Evolutionary conservation across 2,797 vertebrate species (phyloP), one percentile per base, ranked within the genome.

Genomic region (Chaunax sp.): DNA sequence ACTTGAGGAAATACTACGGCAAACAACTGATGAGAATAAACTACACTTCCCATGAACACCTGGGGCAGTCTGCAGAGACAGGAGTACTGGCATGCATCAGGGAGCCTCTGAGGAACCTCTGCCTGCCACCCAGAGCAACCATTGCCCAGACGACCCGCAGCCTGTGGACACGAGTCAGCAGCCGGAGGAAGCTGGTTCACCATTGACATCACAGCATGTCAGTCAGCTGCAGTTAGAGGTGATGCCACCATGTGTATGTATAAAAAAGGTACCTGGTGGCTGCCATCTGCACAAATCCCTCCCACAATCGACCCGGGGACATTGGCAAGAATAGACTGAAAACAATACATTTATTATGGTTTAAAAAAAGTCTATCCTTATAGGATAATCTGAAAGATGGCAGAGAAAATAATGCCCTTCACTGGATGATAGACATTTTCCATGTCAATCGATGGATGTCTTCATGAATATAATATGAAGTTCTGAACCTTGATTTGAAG

Each of bases 151-250:
- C 87, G 0, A 91, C 91, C 0, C 79, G 91, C 18, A 93, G 82
- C 80, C 74, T 93, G 65, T 93, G 93, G 94, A 93, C 90, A 1
- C 80, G 91, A 2, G 89, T 94, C 54, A 93, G 93, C 11, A 64
- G 89, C 56, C 80, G 92, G 51, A 88, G 88, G 58, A 92, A 89
- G 68, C 72, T 87, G 57, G 47, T 91, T 11, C 72, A 70, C 28
- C 68, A 46, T 33, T 89, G 82, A 90, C 1, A 0, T 49, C 43
- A 38, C 33, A 49, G 6, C 3, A 2, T 5, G 15, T 15, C 5
- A 28, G 19, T 26, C 23, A 44, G 5, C 12, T 52, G 33, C 20
- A 8, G 35, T 46, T 16, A 16, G 5, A 35, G 7, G 28, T 47
- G 10, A n/a, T 61, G n/a, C 33, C n/a, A n/a, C n/a, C n/a, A n/a